Percentiles rank a stretch among this genome's conserved stretches.
Evolutionary conservation across 2,113 vertebrate species (phyloP).

Genomic region (Emydura subglobosa): DNA sequence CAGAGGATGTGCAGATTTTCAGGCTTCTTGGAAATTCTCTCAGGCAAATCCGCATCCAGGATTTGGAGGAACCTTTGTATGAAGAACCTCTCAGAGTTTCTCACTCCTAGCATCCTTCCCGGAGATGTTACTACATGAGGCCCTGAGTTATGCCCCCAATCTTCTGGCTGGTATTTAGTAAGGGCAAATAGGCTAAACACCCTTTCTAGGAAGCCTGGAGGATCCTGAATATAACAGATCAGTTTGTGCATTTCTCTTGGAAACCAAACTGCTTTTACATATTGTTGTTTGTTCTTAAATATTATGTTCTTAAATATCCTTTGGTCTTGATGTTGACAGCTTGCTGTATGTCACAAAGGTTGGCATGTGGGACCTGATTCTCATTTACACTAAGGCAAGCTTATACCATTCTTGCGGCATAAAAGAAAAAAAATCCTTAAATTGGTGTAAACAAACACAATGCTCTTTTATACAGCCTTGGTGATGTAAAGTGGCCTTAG

Average conservation of each 20-base stretch:
- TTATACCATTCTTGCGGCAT: background rate
- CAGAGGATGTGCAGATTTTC: background rate
- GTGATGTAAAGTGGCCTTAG: background rate
- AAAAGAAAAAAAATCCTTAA: background rate
- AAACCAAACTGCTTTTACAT: background rate
- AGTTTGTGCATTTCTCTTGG: background rate
- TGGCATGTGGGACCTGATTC: background rate
- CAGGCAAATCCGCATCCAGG: constrained; percentile 15
- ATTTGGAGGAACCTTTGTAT: background rate
- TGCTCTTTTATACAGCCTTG: background rate
- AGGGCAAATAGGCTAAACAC: background rate
- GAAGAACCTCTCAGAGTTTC: background rate
- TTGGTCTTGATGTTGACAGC: background rate
- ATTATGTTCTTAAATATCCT: background rate
- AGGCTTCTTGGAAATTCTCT: constrained; percentile 38
- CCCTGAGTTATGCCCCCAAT: background rate
- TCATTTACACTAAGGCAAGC: accelerated
- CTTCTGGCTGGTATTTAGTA: background rate
- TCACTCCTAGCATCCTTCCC: background rate
- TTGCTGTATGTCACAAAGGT: background rate
- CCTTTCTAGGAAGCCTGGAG: background rate
- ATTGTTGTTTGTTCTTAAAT: background rate
- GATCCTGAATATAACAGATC: background rate
- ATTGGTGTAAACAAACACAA: background rate
- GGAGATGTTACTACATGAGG: background rate